Evolutionary conservation across 2,113 vertebrate species (phyloP), one percentile per base, ranked within the genome.

Genomic region (Lophotis ruficrista): DNA sequence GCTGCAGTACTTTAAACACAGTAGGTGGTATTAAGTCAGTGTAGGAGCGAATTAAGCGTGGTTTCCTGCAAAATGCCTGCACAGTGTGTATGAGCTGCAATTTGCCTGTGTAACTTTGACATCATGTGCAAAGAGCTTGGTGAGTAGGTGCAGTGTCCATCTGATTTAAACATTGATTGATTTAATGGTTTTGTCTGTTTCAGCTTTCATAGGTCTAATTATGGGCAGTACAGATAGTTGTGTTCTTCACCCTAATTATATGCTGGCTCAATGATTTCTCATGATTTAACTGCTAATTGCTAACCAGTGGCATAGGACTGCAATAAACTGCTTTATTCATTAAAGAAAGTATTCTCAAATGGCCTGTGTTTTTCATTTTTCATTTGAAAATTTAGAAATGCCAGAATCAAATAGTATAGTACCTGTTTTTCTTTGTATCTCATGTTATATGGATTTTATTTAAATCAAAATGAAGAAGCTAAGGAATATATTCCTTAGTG

Each of bases 281-380:
- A 19, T 89, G 22, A 66, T 92, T 94, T 87, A 87, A 48, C 27
- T 84, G 69, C 61, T 90, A 89, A 70, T 92, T 89, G 69, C 71
- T 77, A 86, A 89, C 71, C 71, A 47, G 8, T 79, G 45, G 10
- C 57, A 84, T n/a, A 84, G 30, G 75, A 76, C 58, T 72, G 23
- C 57, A 81, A 61, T 57, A 53, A 89, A 62, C 28, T 0, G 0
- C 48, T 90, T 60, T 35, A 31, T 61, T 79, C 30, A 61, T 38
- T 93, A 87, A 64, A 71, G 24, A 16, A 78, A 27, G 30, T 33
- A n/a, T 70, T 91, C 64, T 81, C 60, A 77, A 92, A 64, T 31
- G 28, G 2, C n/a, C 58, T 51, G 3, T 50, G 38, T 43, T 81
- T 86, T 76, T 56, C 6, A 50, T 28, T 83, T 93, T 83, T 88